Base-by-base conservation (phyloP, 2,888 invertebrate species). In the Mythimna impura region DNA sequence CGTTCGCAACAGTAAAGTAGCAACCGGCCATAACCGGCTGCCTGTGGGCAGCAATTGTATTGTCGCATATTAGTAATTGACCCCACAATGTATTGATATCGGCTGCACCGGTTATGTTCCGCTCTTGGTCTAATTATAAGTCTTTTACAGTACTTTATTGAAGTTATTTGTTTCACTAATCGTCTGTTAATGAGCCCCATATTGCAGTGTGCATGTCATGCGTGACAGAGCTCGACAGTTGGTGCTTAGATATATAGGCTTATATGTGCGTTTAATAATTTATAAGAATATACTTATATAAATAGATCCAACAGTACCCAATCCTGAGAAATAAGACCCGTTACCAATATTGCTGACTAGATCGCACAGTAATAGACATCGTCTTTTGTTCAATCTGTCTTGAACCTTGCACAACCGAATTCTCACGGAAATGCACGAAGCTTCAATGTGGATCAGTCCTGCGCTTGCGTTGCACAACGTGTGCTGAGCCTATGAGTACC, bases 41-140 rank as follows among this genome's bases (percentile, higher is more conserved):
- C 52, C 36, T 2, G 52, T 40, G 5, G 17, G 34, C 22, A 30
- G 40, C 74, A 70, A 78, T 78, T 63, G 30, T 63, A 60, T 54
- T 70, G 70, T 78, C 70, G 36, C 60, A 47, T 54, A 69, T 80
- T 66, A 66, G 34, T 67, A 78, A 78, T 67, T 75, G 61, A 76
- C 55, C 43, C 47, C 22, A 7, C 68, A 30, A 30, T 75, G 30
- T 62, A 66, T 52, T 61, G 64, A 54, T 65, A 68, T 80, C 30
- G 61, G 5, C 58, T 50, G 22, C 54, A 50, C 43, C 50, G 34
- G n/a, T 50, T 34, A 25, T 63, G 50, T 78, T 71, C 43, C 54
- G 25, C 40, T 58, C 17, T 62, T 50, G 47, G 61, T 55, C 22
- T 72, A 30, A 63, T 57, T 64, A 30, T 47, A 34, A 10, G n/a